Evolutionary conservation across 2,113 vertebrate species (phyloP).

Genomic region (Micronycteris hirsuta): DNA sequence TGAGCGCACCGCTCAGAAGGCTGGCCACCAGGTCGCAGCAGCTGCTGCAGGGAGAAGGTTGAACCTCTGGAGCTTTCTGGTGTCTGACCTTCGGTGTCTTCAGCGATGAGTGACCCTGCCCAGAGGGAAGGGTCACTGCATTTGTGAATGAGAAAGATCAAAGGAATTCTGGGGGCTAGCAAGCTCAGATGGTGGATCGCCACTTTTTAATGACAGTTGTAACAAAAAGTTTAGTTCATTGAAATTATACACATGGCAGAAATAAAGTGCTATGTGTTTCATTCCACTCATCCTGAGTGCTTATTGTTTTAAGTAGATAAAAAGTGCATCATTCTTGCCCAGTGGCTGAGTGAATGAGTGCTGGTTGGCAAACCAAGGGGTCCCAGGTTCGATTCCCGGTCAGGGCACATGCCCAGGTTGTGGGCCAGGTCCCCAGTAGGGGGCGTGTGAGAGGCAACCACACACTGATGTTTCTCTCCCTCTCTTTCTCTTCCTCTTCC

Average conservation of each 20-base stretch:
- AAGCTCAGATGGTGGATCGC: background rate
- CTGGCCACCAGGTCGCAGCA: background rate
- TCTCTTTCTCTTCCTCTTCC: no score
- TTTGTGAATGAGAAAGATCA: background rate
- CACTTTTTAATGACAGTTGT: background rate
- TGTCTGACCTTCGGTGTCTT: background rate
- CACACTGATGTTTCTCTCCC: no score
- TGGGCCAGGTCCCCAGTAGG: no score
- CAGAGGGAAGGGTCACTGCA: background rate
- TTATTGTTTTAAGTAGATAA: background rate
- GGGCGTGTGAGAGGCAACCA: no score
- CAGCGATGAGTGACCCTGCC: background rate
- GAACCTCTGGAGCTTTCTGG: background rate
- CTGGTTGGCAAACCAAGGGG: no score
- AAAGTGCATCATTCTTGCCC: no score
- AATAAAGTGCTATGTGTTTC: background rate
- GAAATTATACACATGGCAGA: background rate
- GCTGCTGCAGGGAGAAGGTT: background rate
- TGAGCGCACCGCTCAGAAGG: background rate
- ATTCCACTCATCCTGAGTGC: background rate
- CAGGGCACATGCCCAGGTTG: no score
- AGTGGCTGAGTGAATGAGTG: no score
- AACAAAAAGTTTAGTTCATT: background rate
- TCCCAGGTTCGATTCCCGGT: no score
- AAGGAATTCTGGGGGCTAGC: background rate